phyloP scores from a whole-genome alignment of 53 echinoderm and acorn worm genomes.

The Hippasteria phrygiana region DNA sequence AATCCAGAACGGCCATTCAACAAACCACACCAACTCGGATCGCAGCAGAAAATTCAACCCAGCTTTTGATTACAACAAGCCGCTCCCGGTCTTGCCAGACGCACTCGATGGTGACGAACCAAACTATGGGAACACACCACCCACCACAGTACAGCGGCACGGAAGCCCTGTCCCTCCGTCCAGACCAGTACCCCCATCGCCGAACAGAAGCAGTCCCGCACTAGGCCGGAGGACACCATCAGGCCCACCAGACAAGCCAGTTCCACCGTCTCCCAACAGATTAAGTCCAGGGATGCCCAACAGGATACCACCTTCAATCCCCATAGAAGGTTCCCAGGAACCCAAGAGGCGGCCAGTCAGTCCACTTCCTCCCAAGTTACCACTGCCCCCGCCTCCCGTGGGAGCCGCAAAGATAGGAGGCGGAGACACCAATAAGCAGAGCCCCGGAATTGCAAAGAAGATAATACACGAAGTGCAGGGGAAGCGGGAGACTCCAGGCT shows the following conservation, averaged over 20 bases:
- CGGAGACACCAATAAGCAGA: slow-evolving; percentile 1
- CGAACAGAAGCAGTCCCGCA: slow-evolving; percentile 19
- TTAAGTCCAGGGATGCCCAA: slow-evolving; percentile 30
- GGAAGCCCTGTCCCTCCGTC: slow-evolving; percentile 46
- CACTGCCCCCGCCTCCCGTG: slow-evolving; percentile 49
- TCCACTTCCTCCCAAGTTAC: slow-evolving; percentile 23
- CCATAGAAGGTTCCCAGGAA: neutral
- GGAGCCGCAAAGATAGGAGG: neutral
- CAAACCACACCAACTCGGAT: neutral
- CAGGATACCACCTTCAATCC: slow-evolving; percentile 31
- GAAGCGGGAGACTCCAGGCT: neutral
- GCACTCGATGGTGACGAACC: neutral
- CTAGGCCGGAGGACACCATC: neutral
- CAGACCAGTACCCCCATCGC: slow-evolving; percentile 51
- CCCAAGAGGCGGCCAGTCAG: neutral
- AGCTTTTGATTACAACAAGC: slow-evolving; percentile 28
- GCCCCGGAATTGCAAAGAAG: slow-evolving; percentile 7
- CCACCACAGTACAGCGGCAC: neutral
- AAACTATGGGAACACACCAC: neutral
- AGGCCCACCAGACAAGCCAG: slow-evolving; percentile 37
- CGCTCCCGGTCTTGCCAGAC: neutral
- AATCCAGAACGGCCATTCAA: neutral
- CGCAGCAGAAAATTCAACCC: slow-evolving; percentile 2
- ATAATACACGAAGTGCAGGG: neutral
- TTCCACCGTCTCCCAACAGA: slow-evolving; percentile 40